Conservation (phyloP, 2,888 invertebrate species). For the Heliconius erato region DNA sequence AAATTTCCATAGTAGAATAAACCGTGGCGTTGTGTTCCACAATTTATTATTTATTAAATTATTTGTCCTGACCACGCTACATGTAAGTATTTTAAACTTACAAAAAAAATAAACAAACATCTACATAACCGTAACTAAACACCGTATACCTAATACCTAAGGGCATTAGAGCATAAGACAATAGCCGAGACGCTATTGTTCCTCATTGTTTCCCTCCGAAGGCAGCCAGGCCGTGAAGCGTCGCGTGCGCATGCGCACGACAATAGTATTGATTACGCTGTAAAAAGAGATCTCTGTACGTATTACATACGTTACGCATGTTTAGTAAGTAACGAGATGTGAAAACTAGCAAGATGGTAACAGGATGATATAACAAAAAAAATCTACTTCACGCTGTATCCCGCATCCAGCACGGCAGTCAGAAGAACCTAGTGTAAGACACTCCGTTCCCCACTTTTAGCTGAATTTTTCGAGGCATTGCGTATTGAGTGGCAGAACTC, state of each 20-base stretch:
- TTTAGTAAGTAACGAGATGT: neutral
- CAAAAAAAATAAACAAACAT: neutral
- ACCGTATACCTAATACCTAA: conserved; percentile 13
- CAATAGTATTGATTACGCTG: conserved; percentile 37
- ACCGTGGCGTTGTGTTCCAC: neutral
- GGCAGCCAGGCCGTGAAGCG: conserved; percentile 40
- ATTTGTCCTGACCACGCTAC: too few relatives aligned
- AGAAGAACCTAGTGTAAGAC: neutral
- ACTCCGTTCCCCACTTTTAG: neutral
- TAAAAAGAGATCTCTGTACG: conserved; percentile 18
- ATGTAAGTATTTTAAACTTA: neutral
- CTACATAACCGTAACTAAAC: conserved; percentile 15
- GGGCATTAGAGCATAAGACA: conserved; percentile 34
- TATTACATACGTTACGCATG: conserved; percentile 5
- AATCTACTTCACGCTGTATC: neutral
- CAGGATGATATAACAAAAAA: neutral
- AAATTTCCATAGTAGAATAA: neutral
- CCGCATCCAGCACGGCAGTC: neutral
- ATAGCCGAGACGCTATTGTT: conserved; percentile 41
- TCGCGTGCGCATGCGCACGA: conserved; percentile 40
- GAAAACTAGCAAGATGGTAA: neutral
- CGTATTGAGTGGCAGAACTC: neutral
- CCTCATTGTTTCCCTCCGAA: conserved; percentile 31
- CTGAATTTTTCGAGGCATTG: neutral
- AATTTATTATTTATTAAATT: neutral